Evolutionary conservation across 2,888 invertebrate species (phyloP).

Genomic region (Yponomeuta malinellus): DNA sequence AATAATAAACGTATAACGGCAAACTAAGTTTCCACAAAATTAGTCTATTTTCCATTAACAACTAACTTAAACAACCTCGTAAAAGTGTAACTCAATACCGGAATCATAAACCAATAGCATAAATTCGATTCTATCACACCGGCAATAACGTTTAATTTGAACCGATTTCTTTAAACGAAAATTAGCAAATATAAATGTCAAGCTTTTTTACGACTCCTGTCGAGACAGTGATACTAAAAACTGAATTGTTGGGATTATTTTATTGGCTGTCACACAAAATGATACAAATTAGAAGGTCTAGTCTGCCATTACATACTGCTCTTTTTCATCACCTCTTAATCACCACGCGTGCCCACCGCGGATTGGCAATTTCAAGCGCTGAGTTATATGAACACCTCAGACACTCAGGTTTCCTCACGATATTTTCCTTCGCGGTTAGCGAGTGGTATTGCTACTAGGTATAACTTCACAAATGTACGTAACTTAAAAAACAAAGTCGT

Average conservation of each 20-base stretch:
- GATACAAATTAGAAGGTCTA: background rate
- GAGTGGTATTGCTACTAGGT: too few species aligned
- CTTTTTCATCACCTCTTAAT: too few species aligned
- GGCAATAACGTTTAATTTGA: background rate
- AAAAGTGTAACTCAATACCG: slow-evolving; percentile 12
- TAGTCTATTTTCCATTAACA: slow-evolving; percentile 6
- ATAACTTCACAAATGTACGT: too few species aligned
- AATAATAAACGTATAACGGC: background rate
- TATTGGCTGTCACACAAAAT: background rate
- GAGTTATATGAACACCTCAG: too few species aligned
- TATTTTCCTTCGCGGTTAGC: too few species aligned
- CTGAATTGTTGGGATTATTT: slow-evolving; percentile 1
- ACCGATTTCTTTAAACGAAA: background rate
- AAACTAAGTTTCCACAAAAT: background rate
- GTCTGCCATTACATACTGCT: background rate
- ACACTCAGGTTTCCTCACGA: too few species aligned
- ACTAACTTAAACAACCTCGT: slow-evolving; percentile 2
- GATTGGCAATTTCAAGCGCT: too few species aligned
- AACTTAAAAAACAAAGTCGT: too few species aligned
- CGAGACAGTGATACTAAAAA: slow-evolving; percentile 1
- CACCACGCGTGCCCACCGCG: too few species aligned
- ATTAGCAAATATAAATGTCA: slow-evolving; percentile 2
- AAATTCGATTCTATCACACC: background rate
- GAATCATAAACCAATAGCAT: background rate
- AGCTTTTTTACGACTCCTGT: background rate